Conservation (phyloP, 2,113 vertebrate species). For the Astatotilapia flaviijosephi region DNA sequence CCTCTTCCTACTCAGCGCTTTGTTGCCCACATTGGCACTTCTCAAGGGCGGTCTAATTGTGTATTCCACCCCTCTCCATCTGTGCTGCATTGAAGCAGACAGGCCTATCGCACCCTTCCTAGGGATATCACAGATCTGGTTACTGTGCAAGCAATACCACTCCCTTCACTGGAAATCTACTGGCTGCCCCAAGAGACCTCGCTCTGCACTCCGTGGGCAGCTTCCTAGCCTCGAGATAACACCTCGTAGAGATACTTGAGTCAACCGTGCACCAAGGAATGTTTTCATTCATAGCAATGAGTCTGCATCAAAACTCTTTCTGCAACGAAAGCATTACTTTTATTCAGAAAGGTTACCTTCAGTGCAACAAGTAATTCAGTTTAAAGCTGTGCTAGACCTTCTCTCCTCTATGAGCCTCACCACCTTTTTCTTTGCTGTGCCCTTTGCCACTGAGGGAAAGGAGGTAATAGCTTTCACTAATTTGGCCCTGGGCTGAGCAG, state of each 20-base stretch:
- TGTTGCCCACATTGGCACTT: conserved; percentile 19
- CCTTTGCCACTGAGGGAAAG: conserved; percentile 56
- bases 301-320: background rate
- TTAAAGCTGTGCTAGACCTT: background rate
- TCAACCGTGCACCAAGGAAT: background rate
- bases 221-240: background rate
- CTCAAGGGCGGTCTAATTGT: conserved; percentile 12
- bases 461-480: conserved; percentile 64
- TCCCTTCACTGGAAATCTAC: conserved; percentile 11
- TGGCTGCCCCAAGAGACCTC: background rate
- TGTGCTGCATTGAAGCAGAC: conserved; percentile 15
- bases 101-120: background rate
- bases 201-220: background rate
- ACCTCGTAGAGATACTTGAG: background rate
- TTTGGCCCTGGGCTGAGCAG: conserved; percentile 58
- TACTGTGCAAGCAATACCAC: conserved; percentile 41
- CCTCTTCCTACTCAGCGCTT: conserved; percentile 18
- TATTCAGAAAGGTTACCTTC: background rate
- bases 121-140: conserved; percentile 39
- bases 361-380: background rate
- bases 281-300: conserved; percentile 22
- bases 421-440: background rate
- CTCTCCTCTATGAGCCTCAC: background rate
- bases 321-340: background rate
- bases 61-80: conserved; percentile 38